Evolutionary conservation across 2,113 vertebrate species (phyloP), one percentile per base, ranked within the genome.

Genomic region (Eleginops maclovinus): DNA sequence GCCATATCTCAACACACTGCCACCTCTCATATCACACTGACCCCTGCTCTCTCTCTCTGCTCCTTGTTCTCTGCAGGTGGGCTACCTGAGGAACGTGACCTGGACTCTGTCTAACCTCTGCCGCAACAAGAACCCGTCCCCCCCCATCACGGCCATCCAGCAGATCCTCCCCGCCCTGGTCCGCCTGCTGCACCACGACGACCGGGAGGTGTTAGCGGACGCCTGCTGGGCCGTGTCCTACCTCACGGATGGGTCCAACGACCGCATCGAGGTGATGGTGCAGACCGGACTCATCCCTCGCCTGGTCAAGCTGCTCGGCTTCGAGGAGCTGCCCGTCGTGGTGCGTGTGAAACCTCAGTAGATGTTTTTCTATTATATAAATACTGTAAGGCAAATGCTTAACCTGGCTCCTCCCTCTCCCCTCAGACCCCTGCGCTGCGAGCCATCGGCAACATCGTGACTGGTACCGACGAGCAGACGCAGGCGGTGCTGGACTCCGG

Each of bases 31-130:
- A 3, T 53, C 24, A 61, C 31, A 65, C 53, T 79, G 49, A 84
- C 41, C 19, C 1, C 12, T 74, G 0, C 2, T 31, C 28, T 31
- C 31, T 31, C 4, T 15, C 11, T 17, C 41, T 47, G n/a, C 21
- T 69, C 5, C 1, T 11, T 8, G 0, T 43, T 53, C 10, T 0
- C 36, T 79, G 5, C 79, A 99, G 98, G 90, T 95, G 46, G 94
- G 96, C 7, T 99, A 98, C 72, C 88, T 99, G 54, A 96, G 97
- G 51, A 99, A 99, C 11, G 88, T 99, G 36, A 99, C 98, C 0
- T 99, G 98, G 98, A 98, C 97, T 0, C 84, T 99, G 76, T 99
- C 97, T 9, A 99, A 99, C 93, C 94, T 99, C 71, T 99, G 98
- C 85, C 98, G 97, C n/a, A 99, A 99, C 77, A 99, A 99, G 93